Percentiles rank a stretch among this genome's conserved stretches.
phyloP scores from a whole-genome alignment of 23 tunicate genomes.

The Halocynthia aurantium region DNA sequence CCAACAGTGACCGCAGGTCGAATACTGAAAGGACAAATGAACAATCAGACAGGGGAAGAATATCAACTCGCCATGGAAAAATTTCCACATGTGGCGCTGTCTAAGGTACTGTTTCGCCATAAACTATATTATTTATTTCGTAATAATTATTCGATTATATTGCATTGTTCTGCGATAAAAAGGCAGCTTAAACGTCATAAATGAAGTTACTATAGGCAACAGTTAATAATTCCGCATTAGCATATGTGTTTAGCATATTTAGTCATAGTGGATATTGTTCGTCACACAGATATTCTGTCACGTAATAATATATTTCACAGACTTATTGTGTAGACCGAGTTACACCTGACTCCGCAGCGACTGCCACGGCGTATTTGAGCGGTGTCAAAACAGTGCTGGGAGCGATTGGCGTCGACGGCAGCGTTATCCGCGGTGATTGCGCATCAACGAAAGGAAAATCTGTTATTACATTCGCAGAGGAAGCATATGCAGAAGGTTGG shows the following conservation, averaged over 20 bases:
- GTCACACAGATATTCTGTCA: too few species aligned
- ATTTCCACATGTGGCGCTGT: constrained; percentile 57
- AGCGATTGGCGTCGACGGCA: constrained; percentile 37
- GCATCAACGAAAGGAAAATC: constrained; percentile 26
- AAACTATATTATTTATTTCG: too few species aligned
- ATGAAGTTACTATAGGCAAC: too few species aligned
- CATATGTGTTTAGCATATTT: too few species aligned
- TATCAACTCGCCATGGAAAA: constrained; percentile 60
- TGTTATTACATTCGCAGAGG: constrained; percentile 30
- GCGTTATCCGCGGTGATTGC: constrained; percentile 22
- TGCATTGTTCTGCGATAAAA: too few species aligned
- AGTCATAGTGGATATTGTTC: too few species aligned
- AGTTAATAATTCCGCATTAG: too few species aligned
- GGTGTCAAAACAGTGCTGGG: constrained; percentile 52
- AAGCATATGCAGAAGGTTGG: constrained; percentile 40
- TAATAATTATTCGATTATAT: too few species aligned
- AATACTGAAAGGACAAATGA: constrained; percentile 71
- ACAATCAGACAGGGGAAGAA: constrained; percentile 55
- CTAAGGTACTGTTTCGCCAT: constrained; percentile 29
- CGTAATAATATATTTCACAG: constrained; percentile 1
- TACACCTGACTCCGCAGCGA: constrained; percentile 57
- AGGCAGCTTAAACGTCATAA: too few species aligned
- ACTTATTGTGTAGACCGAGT: constrained; percentile 54
- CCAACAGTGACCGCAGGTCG: constrained; percentile 81
- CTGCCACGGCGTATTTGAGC: constrained; percentile 55